Evolutionary conservation across 1,140 invertebrate genomes (phyloP).

Genomic region (Apis cerana): DNA sequence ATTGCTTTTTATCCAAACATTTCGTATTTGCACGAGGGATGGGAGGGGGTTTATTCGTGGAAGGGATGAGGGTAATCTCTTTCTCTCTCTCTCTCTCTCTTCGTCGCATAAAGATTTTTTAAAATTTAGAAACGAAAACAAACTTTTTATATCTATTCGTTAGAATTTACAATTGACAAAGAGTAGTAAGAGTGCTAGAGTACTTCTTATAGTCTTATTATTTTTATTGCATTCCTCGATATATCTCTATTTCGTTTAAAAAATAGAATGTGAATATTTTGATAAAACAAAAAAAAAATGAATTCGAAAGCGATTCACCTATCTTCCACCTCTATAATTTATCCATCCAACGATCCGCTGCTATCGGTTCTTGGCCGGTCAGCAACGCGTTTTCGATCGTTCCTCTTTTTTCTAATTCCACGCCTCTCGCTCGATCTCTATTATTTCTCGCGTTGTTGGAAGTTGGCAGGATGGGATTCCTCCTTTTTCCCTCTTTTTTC

Average conservation of each 20-base stretch:
- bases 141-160: constrained; percentile 10
- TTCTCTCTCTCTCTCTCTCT: no score
- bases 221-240: no score
- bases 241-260: no score
- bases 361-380: constrained; percentile 23
- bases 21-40: constrained; percentile 47
- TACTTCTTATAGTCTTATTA: no score
- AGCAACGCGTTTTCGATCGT: constrained; percentile 31
- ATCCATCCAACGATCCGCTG: constrained; percentile 18
- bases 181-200: no score
- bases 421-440: constrained; percentile 36
- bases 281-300: background rate
- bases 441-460: constrained; percentile 51
- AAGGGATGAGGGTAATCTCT: constrained; percentile 39
- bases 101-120: no score
- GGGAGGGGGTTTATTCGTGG: constrained; percentile 30
- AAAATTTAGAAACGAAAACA: background rate
- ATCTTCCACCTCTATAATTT: constrained; percentile 35
- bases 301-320: background rate
- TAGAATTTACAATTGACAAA: background rate
- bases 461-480: background rate
- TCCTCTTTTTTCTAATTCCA: constrained; percentile 27
- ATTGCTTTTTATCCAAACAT: constrained; percentile 65
- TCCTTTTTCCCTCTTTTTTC: constrained; percentile 13
- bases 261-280: background rate